phyloP scores from a whole-genome alignment of 2,113 vertebrate species.

The Callithrix jacchus region DNA sequence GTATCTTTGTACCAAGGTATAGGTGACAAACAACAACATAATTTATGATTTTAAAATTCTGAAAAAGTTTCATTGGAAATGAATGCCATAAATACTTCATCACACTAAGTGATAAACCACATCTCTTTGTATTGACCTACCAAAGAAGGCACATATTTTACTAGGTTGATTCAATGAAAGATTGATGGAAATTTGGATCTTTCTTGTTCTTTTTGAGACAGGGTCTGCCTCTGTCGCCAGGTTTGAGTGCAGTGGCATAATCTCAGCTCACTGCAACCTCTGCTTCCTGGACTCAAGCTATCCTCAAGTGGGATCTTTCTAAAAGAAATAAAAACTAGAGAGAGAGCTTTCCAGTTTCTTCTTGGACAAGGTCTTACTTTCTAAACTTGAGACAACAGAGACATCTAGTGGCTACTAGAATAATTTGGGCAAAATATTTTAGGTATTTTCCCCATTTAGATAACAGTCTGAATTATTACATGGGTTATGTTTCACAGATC shows the following conservation, averaged over 20 bases:
- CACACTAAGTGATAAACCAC: not conserved
- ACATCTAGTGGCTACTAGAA: slow-evolving; percentile 65
- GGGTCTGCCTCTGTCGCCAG: no score
- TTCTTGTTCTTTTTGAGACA: no score
- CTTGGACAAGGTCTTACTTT: not conserved
- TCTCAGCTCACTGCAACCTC: no score
- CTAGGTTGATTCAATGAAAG: not conserved
- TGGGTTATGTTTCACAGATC: not conserved
- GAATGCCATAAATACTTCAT: not conserved
- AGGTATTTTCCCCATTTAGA: not conserved
- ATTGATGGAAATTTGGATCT: not conserved
- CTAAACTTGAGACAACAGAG: slow-evolving; percentile 54
- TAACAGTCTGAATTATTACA: not conserved
- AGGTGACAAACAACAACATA: not conserved
- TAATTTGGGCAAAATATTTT: not conserved
- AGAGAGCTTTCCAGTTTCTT: not conserved
- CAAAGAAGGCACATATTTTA: not conserved
- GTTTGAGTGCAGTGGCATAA: no score
- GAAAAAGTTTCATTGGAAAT: slow-evolving; percentile 11
- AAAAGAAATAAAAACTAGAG: not conserved
- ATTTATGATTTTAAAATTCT: not conserved
- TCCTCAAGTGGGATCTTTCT: not conserved
- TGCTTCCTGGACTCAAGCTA: no score
- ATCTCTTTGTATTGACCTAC: not conserved
- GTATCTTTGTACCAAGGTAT: not conserved